Evolutionary conservation across 2,113 vertebrate species (phyloP), one percentile per base, ranked within the genome.

Genomic region (Podarcis cretensis): DNA sequence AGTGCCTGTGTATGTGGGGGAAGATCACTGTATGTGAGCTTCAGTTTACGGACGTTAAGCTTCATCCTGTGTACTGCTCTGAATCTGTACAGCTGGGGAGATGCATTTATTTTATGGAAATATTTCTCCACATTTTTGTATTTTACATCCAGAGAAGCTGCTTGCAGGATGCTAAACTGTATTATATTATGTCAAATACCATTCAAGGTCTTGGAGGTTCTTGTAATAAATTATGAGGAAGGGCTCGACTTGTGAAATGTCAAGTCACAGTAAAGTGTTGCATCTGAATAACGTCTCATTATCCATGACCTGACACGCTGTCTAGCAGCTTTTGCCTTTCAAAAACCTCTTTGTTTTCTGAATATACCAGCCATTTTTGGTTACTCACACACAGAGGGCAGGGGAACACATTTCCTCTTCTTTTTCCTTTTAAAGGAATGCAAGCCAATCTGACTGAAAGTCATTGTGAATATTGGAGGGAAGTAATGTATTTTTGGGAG

Each of bases 211-310:
- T 76, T 83, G 63, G 54, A 83, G 57, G 59, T 66, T 83, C 80
- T 76, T 76, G 71, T 76, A 88, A 77, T 88, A 83, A 76, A 88
- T 88, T 83, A 83, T 76, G 71, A 25, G 30, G 71, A 88, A 77
- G 20, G 57, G 23, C 71, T 83, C 18, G 9, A 88, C 57, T 76
- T 76, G 71, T 83, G 71, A 76, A 75, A 76, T 88, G 87, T 77
- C 35, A 88, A 68, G 71, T 83, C 87, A 54, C 73, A 83, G 81
- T 54, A n/a, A 77, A 83, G 71, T 35, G 68, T 82, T 88, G 79
- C 20, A 75, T 82, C 37, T 83, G 57, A 76, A 76, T 88, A 83
- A 76, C 10, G 48, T 40, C 37, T 77, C 59, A 14, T 16, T 82
- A 88, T 75, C 32, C 80, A 83, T 83, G 87, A 83, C 54, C 71